Evolutionary conservation across 1,140 invertebrate genomes (phyloP), one percentile per base, ranked within the genome.

Genomic region (Wasmannia auropunctata): DNA sequence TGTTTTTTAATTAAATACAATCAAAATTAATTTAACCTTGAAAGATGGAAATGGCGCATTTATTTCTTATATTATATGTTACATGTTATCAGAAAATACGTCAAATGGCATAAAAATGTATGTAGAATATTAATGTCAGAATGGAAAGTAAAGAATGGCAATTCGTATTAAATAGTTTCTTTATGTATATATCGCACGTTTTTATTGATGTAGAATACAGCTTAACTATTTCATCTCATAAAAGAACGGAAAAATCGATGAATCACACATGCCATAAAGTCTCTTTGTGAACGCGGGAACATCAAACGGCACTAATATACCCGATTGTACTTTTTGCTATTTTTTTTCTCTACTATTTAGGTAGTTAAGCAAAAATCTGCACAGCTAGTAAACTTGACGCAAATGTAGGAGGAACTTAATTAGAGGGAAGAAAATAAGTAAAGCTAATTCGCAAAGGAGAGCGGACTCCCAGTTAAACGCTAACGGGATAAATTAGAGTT

Each of bases 391-490:
- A 51, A 72, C 28, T 54, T 51, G 10, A 70, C 43, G 49, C 49
- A 74, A 74, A 54, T 77, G 5, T 43, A 62, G 19, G 58, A n/a
- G 2, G 4, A 8, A 60, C 22, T 62, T 62, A 77, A 77, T 77
- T 77, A 62, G 10, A 60, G 4, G 3, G 25, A 31, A 60, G 37
- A 43, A 77, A 46, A 31, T 34, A 22, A 28, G 22, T 10, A 60
- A 22, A n/a, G 19, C 25, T 60, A 77, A 62, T 77, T 77, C 6
- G 3, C 56, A 62, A 62, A 46, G 60, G 31, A 62, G 28, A 65
- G 25, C 25, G 22, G 8, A 77, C 25, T 51, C 19, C 19, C 34
- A 77, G 14, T 79, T 51, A 51, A 67, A 79, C 16, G 25, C 40
- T 51, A 46, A 40, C 19, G 31, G 74, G 6, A n/a, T 46, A 77